A percentile compares a stretch with the other conserved stretches of the same genome.
These are phyloP conservation scores for Gila robusta DNA, from an alignment of 2,797 vertebrate species.

Conservation along the genomic window DNA sequence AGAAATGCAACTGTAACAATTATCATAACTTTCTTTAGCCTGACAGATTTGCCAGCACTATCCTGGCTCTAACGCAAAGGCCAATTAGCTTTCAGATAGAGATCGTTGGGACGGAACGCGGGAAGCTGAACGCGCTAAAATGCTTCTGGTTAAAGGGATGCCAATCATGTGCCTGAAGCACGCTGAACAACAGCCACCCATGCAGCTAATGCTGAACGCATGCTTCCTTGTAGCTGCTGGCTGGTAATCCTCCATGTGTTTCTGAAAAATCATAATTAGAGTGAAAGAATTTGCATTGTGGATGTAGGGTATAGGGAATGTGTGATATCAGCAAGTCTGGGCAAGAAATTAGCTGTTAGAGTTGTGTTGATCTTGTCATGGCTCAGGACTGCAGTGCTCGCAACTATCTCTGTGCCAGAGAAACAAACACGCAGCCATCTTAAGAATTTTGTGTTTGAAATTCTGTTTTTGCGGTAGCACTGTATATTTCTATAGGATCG, in stretches of 20 bases:
- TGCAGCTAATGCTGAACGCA: slow-evolving; percentile 42
- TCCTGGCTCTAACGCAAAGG: slow-evolving; percentile 72
- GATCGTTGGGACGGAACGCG: slow-evolving; percentile 75
- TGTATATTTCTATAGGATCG: not conserved
- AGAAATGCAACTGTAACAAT: slow-evolving; percentile 48
- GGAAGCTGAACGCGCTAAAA: slow-evolving; percentile 71
- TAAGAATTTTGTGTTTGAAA: not conserved
- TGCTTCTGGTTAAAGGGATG: slow-evolving; percentile 68
- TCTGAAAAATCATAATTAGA: slow-evolving; percentile 47
- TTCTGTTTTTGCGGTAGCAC: no score
- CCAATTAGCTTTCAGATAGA: slow-evolving; percentile 79
- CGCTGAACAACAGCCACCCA: slow-evolving; percentile 65
- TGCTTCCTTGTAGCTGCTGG: slow-evolving; percentile 52
- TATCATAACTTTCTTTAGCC: slow-evolving; percentile 64
- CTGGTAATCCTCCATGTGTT: slow-evolving; percentile 53
- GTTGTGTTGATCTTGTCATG: slow-evolving; percentile 17
- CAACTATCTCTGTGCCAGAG: not conserved
- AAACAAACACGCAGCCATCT: not conserved
- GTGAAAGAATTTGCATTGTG: slow-evolving; percentile 3
- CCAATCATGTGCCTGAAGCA: slow-evolving; percentile 72
- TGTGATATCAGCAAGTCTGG: slow-evolving; percentile 23
- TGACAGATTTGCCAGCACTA: slow-evolving; percentile 71
- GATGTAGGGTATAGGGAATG: not conserved
- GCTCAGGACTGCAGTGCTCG: not conserved
- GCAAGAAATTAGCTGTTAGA: slow-evolving; percentile 8